Conservation (phyloP, 2,113 vertebrate species). For the Oreochromis tanganicae region DNA sequence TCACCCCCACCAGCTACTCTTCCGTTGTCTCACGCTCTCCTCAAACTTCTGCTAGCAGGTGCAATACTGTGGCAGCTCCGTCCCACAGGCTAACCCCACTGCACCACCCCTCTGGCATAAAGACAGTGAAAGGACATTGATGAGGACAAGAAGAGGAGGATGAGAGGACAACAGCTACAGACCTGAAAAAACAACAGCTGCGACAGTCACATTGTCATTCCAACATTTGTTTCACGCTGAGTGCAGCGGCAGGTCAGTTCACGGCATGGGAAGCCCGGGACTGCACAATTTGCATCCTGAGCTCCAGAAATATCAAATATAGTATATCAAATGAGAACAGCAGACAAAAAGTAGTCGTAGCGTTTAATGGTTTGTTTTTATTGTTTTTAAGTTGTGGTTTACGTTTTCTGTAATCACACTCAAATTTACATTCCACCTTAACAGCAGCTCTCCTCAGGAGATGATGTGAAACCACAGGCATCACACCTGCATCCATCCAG, state of each 20-base stretch:
- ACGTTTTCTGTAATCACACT: neutral
- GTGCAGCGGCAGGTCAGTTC: slow-evolving; percentile 51
- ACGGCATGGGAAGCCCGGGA: slow-evolving; percentile 27
- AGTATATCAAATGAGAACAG: neutral
- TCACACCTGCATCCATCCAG: slow-evolving; percentile 42
- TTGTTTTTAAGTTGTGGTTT: neutral
- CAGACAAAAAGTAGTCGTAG: neutral
- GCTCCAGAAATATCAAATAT: neutral
- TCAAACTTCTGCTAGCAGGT: slow-evolving; percentile 60
- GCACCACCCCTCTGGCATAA: neutral
- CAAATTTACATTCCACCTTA: neutral
- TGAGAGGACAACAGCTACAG: slow-evolving; percentile 43
- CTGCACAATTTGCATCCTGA: neutral
- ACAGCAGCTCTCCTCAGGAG: neutral
- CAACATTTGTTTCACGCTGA: slow-evolving; percentile 63
- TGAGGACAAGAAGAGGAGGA: slow-evolving; percentile 27
- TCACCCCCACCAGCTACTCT: slow-evolving; percentile 15
- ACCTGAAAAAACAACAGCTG: slow-evolving; percentile 78
- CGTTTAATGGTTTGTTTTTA: neutral
- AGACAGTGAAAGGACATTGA: slow-evolving; percentile 20
- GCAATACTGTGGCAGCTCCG: slow-evolving; percentile 39
- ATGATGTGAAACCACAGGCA: slow-evolving; percentile 40
- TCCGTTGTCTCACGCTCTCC: slow-evolving; percentile 18
- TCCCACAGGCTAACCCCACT: neutral
- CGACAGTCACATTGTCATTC: slow-evolving; percentile 48